Conservation (phyloP, 2,888 invertebrate genomes). For the Ceramica pisi region DNA sequence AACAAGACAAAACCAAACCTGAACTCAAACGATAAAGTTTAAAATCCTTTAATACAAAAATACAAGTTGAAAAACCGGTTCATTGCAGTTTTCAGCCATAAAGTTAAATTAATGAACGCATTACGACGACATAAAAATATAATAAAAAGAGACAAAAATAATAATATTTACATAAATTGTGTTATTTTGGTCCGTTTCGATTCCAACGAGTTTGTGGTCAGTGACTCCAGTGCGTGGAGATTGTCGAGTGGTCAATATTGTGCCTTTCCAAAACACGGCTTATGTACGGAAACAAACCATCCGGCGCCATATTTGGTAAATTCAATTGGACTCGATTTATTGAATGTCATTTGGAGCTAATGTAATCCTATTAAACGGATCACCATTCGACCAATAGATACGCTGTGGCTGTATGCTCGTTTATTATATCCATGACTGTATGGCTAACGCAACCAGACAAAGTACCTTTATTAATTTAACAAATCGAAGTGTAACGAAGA, state of each 20-base stretch:
- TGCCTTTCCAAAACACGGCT: slow-evolving; percentile 26
- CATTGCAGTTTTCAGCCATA: slow-evolving; percentile 52
- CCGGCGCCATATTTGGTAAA: slow-evolving; percentile 25
- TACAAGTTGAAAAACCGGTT: slow-evolving; percentile 42
- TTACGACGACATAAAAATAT: slow-evolving; percentile 36
- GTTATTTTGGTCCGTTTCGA: slow-evolving; percentile 47
- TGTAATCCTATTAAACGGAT: slow-evolving; percentile 3
- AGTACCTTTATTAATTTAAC: slow-evolving; percentile 32
- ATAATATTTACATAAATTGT: slow-evolving; percentile 54
- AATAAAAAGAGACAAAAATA: slow-evolving; percentile 24
- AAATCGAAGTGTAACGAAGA: slow-evolving; percentile 18
- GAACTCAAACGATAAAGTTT: slow-evolving; percentile 9
- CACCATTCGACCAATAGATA: not conserved
- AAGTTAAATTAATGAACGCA: slow-evolving; percentile 50
- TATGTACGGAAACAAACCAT: slow-evolving; percentile 39
- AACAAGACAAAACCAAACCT: slow-evolving; percentile 27
- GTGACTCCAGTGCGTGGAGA: slow-evolving; percentile 24
- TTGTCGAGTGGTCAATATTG: slow-evolving; percentile 1
- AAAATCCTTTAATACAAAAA: slow-evolving; percentile 8
- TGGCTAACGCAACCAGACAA: not conserved
- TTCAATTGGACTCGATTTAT: slow-evolving; percentile 20
- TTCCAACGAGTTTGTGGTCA: slow-evolving; percentile 34
- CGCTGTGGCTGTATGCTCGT: too few species aligned
- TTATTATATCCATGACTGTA: too few species aligned
- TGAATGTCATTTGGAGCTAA: slow-evolving; percentile 8